Evolutionary conservation across 2,888 invertebrate species (phyloP), one percentile per base, ranked within the genome.

Genomic region (Lasioglossum zephyrum): DNA sequence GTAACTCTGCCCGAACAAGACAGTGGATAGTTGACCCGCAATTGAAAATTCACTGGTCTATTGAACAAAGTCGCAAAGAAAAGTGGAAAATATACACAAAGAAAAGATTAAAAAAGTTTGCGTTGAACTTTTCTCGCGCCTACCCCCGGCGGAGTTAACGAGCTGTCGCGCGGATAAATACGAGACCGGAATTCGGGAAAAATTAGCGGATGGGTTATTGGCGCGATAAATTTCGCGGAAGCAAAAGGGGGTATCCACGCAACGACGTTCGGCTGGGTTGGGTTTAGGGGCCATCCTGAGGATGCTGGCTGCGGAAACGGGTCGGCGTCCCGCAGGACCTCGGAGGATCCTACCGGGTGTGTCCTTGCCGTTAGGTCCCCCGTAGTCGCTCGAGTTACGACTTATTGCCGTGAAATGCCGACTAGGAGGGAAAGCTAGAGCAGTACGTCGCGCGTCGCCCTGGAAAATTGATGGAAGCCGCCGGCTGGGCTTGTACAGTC

Each of bases 381-480:
- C 39, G 31, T 72, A 49, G 70, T 78, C 76, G 69, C 8, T 57
- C 57, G 84, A 84, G 84, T 87, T 87, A 87, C 87, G 87, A 81
- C 87, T 81, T 87, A 78, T 77, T 39, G 87, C 83, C 72, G 72
- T 74, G 82, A 75, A 73, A 78, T 41, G 41, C 22, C 80, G 47
- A 3, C 73, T 36, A 73, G 49, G 22, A 74, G 76, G 47, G 53
- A 13, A 47, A 47, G 77, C 57, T 26, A 36, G 69, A 63, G 72
- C 39, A 31, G 81, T 44, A 81, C 82, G 70, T 78, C 79, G 84
- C 81, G 79, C 82, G 70, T 78, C 79, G 84, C 81, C 75, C 73
- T 66, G 84, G 90, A 84, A 91, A 90, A 90, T 90, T 89, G 89
- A 91, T 90, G 89, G 87, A 87, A 90, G 74, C 83, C 66, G 75